Percentiles rank a stretch among this genome's conserved stretches.
Evolutionary conservation across 2,113 vertebrate species (phyloP).

Genomic region (Tetrao urogallus): DNA sequence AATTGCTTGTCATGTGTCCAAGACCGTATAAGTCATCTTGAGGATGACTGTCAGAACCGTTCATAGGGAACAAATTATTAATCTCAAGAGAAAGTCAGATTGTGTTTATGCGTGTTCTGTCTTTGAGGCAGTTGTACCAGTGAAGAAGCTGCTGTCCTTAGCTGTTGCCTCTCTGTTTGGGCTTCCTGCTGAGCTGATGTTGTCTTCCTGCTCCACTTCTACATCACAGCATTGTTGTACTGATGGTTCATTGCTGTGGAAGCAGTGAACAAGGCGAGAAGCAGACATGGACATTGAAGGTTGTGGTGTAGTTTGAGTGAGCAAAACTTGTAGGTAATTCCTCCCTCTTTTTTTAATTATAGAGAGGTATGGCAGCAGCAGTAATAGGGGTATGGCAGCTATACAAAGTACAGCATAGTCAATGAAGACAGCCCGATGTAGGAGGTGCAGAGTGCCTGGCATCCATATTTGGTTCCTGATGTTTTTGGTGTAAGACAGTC

Average conservation of each 20-base stretch:
- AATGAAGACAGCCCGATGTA: neutral
- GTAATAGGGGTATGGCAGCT: neutral
- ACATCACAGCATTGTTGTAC: neutral
- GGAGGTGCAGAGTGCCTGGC: neutral
- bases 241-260: neutral
- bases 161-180: neutral
- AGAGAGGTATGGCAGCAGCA: neutral
- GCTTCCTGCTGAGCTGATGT: neutral
- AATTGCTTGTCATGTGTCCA: neutral
- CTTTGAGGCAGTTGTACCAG: neutral
- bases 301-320: neutral
- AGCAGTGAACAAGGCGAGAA: neutral
- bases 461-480: neutral
- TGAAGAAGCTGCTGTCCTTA: neutral
- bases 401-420: neutral
- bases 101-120: neutral
- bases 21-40: neutral
- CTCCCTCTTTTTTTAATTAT: neutral
- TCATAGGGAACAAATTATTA: neutral
- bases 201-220: neutral
- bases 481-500: neutral
- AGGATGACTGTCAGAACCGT: neutral
- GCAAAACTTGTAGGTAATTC: neutral
- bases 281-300: neutral
- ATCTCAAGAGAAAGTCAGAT: neutral